Evolutionary conservation across 2,113 vertebrate genomes (phyloP), one percentile per base, ranked within the genome.

Genomic region (Pollimyrus isidori): DNA sequence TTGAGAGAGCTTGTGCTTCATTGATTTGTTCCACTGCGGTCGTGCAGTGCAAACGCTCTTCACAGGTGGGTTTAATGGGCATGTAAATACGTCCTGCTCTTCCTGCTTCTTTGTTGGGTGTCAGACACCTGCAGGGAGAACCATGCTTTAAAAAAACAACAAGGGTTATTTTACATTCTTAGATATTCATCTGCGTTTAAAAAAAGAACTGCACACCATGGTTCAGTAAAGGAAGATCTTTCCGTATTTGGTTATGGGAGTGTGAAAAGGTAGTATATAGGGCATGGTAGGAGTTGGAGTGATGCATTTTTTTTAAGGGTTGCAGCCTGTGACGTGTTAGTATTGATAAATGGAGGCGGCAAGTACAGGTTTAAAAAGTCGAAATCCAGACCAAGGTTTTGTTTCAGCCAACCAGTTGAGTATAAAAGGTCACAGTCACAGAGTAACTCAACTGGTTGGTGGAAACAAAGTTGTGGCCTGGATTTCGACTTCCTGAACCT

Each of bases 181-280:
- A 10, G 19, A 23, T 85, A 26, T 85, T 85, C 21, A 46, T 21
- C 30, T 76, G 82, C 82, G 48, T 46, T 9, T 1, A 35, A 35
- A 50, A 17, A 52, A 19, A 48, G 48, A 21, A 84, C 35, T n/a
- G 82, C 82, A 17, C 39, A 83, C 69, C 15, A 39, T 76, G 80
- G 19, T 46, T 39, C 45, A n/a, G 82, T 84, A 96, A 97, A 96
- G 97, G 97, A 96, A 95, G 97, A 94, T 97, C 95, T 96, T 96
- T 95, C 93, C 94, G 92, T 97, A 92, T 93, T 95, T 95, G 95
- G 92, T 93, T 89, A 83, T 30, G 6, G 58, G 26, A 15, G 21
- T 9, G 3, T 50, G 76, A 52, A 86, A 4, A 88, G 73, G n/a
- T 6, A 46, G 19, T 17, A 21, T 15, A 35, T 35, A 7, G 48